Evolutionary conservation across 1,140 invertebrate genomes (phyloP).

Genomic region (Drosophila dunni): DNA sequence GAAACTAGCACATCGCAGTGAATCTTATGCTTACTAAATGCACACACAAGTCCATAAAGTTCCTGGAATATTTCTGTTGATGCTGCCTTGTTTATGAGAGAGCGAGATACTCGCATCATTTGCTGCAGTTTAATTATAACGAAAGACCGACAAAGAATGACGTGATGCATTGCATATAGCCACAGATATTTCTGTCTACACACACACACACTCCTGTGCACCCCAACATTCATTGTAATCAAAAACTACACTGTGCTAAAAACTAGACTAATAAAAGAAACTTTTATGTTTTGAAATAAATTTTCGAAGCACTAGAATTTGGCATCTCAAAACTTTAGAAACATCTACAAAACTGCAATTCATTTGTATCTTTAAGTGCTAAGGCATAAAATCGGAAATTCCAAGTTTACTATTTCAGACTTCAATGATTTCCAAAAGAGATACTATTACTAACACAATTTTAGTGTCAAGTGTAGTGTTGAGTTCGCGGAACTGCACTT

Average conservation of each 20-base stretch:
- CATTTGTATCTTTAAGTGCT: background rate
- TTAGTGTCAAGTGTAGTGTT: constrained; percentile 35
- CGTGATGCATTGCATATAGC: constrained; percentile 64
- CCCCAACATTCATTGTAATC: constrained; percentile 18
- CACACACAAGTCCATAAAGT: constrained; percentile 1
- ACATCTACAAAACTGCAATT: background rate
- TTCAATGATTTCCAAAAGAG: background rate
- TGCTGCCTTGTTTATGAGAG: constrained; percentile 39
- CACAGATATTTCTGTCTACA: constrained; percentile 31
- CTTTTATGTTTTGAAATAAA: background rate
- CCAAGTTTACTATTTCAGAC: background rate
- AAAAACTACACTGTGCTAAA: constrained; percentile 28
- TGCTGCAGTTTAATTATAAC: constrained; percentile 77
- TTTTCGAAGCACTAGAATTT: too few species aligned
- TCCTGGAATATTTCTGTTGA: constrained; percentile 47
- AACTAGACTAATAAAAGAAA: background rate
- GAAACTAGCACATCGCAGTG: constrained; percentile 48
- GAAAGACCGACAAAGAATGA: constrained; percentile 68
- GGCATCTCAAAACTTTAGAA: too few species aligned
- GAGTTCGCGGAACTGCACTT: constrained; percentile 56
- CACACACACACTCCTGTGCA: background rate
- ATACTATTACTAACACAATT: background rate
- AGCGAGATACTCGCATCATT: background rate
- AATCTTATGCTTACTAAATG: constrained; percentile 1
- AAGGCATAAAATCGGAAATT: background rate